Evolutionary conservation across 2,113 vertebrate species (phyloP), one percentile per base, ranked within the genome.

Genomic region (Condylura cristata): DNA sequence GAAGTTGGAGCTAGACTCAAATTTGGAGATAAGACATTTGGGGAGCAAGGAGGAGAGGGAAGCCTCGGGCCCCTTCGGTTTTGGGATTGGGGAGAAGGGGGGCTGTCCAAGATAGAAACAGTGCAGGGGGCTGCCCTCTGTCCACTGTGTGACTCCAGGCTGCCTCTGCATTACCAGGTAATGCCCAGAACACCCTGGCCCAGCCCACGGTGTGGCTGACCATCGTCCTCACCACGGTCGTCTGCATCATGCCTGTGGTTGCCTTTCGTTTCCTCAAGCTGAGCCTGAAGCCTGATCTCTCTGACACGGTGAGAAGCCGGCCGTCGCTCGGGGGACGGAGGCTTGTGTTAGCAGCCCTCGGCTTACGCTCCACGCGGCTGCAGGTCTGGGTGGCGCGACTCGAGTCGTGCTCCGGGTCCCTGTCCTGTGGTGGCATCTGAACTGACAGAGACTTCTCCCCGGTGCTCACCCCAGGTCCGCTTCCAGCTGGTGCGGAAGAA

Each of bases 221-320:
- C 96, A 99, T 99, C n/a, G 98, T 97, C 41, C 97, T 99, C 93
- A 99, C 99, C 71, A 98, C 99, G 0, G 99, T 98, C 11, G 98
- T 99, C 86, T 99, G 99, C 95, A 98, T 99, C 94, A 94, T 99
- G 98, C 99, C 99, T 0, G 99, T 99, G 58, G 98, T 99, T 26
- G 99, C 99, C 86, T 99, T 99, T 87, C 99, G 99, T 48, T 99
- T 99, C 98, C 99, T 99, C 94, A 99, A 99, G 97, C 97, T 99
- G 97, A 99, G 99, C 96, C 98, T 99, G 93, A 99, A 98, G 87
- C 99, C 99, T 0, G 98, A 99, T 70, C 99, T 99, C 63, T 99
- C 99, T 0, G 99, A 99, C 97, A 99, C 99, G 97, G 99, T 99
- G 96, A 98, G 99, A 9, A 20, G 5, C 0, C 0, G 0, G 5